These are phyloP conservation scores for Charina bottae DNA, from an alignment of 2,113 vertebrate species.

Conservation along the genomic window DNA sequence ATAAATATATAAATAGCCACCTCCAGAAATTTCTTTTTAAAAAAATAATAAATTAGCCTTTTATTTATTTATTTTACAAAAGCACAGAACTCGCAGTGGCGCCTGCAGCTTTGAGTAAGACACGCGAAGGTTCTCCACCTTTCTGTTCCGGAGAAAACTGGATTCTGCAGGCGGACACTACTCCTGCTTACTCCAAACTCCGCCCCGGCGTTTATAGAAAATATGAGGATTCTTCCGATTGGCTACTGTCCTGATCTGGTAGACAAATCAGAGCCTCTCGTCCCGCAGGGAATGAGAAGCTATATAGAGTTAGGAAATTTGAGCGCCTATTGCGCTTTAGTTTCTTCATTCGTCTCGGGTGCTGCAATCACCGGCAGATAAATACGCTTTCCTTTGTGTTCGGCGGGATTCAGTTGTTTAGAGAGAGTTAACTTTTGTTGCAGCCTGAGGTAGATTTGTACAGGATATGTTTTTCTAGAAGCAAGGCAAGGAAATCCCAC, in stretches of 20 bases:
- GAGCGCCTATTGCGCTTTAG: not conserved
- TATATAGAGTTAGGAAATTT: not conserved
- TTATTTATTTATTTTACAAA: not conserved
- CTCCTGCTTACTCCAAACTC: not conserved
- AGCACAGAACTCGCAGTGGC: not conserved
- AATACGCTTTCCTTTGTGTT: not conserved
- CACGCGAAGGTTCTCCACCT: too few relatives aligned
- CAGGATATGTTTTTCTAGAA: not conserved
- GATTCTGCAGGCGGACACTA: rapidly evolving
- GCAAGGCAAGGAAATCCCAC: not conserved
- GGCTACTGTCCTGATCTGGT: not conserved
- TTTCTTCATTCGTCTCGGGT: not conserved
- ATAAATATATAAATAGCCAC: not conserved
- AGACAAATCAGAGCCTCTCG: not conserved
- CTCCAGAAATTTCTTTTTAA: not conserved
- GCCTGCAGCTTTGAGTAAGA: rapidly evolving
- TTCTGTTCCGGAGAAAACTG: too few relatives aligned
- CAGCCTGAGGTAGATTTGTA: not conserved
- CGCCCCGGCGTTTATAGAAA: not conserved
- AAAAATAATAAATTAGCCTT: not conserved
- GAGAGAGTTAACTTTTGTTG: not conserved
- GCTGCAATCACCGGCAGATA: not conserved
- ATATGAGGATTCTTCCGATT: not conserved
- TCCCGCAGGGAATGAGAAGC: not conserved
- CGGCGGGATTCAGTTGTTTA: not conserved